Evolutionary conservation across 2,888 invertebrate genomes (phyloP), one percentile per base, ranked within the genome.

Genomic region (Drosophila ezoana): DNA sequence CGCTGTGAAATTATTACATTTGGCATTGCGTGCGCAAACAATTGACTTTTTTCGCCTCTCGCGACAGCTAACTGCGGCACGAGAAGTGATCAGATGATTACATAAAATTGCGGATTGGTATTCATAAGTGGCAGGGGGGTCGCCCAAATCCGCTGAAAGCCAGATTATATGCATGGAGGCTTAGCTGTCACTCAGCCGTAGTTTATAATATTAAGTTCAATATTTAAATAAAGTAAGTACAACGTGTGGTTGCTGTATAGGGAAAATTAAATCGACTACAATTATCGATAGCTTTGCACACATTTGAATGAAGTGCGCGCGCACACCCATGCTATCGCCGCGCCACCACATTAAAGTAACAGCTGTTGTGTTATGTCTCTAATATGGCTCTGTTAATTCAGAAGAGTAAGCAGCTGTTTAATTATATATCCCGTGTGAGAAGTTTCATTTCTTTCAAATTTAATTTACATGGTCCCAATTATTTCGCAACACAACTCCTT

Each of bases 1-100:
- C 59, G 45, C 72, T 83, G 84, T 56, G 71, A 87, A 83, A 70
- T 81, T 66, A 62, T 76, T 59, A 81, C 45, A 62, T 78, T 75
- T 67, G 78, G 57, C 67, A 67, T 82, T 86, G 86, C 86, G 83
- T 88, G 80, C 60, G 48, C 69, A 66, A 70, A 72, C 81, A 82
- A 88, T 85, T 88, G 88, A 69, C 68, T 73, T 64, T 69, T 76
- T 67, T 60, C 59, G 59, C 53, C 59, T 60, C 49, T 38, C 52
- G 71, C 58, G 61, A 60, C 72, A 52, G 45, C 43, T 43, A 51
- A 54, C 63, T 40, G 49, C 43, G 60, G 48, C 74, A 61, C 54
- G 74, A 68, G 53, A 56, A 51, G 74, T 60, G 69, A 56, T 69
- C 69, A 20, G 53, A 18, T 61, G 74, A 76, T 76, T 78, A 65